Evolutionary conservation across 2,888 invertebrate genomes (phyloP).

Genomic region (Drosophila cognata): DNA sequence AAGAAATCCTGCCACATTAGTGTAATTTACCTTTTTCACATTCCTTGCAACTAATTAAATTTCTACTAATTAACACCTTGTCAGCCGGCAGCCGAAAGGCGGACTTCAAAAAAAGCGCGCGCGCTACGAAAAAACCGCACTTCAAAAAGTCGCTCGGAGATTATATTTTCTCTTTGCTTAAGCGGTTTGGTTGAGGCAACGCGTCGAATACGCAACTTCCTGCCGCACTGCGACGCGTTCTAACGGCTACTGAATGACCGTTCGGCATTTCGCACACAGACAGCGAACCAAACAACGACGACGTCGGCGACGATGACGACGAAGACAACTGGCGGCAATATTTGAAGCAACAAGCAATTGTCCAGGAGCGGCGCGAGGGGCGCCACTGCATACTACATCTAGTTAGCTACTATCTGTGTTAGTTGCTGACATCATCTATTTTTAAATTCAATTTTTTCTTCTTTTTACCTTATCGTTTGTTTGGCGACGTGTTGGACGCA

Average conservation of each 20-base stretch:
- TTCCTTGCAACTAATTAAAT: constrained; percentile 57
- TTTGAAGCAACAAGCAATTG: constrained; percentile 73
- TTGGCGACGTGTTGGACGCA: constrained; percentile 56
- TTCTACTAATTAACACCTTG: constrained; percentile 71
- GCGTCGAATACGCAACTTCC: constrained; percentile 80
- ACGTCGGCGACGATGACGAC: constrained; percentile 29
- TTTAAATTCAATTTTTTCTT: background rate
- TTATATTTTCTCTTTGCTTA: background rate
- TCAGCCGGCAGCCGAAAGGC: constrained; percentile 6
- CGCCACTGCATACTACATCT: constrained; percentile 21
- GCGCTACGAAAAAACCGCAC: constrained; percentile 25
- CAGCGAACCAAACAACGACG: constrained; percentile 45
- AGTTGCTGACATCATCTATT: constrained; percentile 26
- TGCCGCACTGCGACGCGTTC: constrained; percentile 77
- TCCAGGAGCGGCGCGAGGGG: constrained; percentile 54
- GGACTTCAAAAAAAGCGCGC: constrained; percentile 43
- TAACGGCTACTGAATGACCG: constrained; percentile 76
- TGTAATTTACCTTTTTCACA: constrained; percentile 44
- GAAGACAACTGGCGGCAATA: constrained; percentile 48
- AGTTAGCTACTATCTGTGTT: constrained; percentile 11
- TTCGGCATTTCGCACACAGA: constrained; percentile 58
- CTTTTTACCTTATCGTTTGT: constrained; percentile 19
- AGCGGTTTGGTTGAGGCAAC: constrained; percentile 23
- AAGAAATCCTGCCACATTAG: constrained; percentile 35
- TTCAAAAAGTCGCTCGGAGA: constrained; percentile 8